phyloP scores from a whole-genome alignment of 2,797 vertebrate species.

The Sebastes glaucus region DNA sequence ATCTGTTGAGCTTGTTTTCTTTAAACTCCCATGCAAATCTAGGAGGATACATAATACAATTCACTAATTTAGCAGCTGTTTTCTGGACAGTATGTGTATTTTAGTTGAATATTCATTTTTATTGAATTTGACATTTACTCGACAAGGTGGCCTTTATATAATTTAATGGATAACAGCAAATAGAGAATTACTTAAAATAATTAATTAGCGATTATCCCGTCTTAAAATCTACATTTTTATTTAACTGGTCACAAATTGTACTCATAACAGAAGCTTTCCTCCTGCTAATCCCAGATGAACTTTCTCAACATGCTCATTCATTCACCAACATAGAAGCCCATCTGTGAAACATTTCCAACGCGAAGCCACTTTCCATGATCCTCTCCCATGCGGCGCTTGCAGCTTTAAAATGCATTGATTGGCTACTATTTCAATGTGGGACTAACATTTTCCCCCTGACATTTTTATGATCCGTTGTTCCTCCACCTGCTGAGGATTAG shows the following conservation, averaged over 20 bases:
- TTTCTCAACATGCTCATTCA: slow-evolving; percentile 41
- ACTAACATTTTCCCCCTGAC: slow-evolving; percentile 60
- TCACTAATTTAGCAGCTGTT: background rate
- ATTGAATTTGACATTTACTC: background rate
- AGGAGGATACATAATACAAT: background rate
- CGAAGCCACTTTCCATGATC: slow-evolving; percentile 55
- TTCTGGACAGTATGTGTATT: background rate
- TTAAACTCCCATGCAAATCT: background rate
- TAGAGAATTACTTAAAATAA: background rate
- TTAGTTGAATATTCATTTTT: background rate
- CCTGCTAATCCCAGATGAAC: slow-evolving; percentile 7
- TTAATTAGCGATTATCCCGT: background rate
- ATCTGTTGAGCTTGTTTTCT: slow-evolving; percentile 3
- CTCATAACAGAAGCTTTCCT: slow-evolving; percentile 23
- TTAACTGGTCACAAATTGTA: slow-evolving; percentile 8
- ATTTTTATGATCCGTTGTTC: slow-evolving; percentile 58
- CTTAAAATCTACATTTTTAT: background rate
- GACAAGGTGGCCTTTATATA: background rate
- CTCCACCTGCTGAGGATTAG: slow-evolving; percentile 71
- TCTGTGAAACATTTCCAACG: slow-evolving; percentile 67
- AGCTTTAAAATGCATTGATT: slow-evolving; percentile 63
- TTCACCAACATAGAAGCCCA: slow-evolving; percentile 30
- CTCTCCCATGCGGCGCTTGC: slow-evolving; percentile 39
- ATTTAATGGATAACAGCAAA: background rate
- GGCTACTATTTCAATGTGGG: slow-evolving; percentile 51